Conservation (phyloP, 2,113 vertebrate species). For the Sitta europaea region DNA sequence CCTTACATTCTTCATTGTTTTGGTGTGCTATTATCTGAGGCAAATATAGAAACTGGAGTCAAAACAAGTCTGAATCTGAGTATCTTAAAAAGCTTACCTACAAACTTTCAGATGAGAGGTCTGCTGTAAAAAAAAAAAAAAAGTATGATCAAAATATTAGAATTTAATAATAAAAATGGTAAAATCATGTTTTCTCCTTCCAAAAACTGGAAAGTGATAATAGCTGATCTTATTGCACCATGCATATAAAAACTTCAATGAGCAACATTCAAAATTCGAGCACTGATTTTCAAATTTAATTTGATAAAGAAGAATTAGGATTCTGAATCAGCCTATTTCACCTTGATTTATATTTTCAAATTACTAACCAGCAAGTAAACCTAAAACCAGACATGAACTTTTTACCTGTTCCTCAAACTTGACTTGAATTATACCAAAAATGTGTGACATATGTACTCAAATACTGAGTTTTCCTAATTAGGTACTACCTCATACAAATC, state of each 20-base stretch:
- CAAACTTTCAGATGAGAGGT: constrained; percentile 70
- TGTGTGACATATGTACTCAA: neutral
- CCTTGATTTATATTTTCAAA: neutral
- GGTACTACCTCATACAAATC: neutral
- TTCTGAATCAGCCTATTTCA: neutral
- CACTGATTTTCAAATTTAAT: neutral
- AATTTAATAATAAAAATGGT: neutral
- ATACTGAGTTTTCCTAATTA: neutral
- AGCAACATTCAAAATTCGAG: neutral
- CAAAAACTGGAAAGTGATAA: neutral
- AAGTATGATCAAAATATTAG: neutral
- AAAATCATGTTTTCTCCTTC: neutral
- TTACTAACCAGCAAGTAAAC: neutral
- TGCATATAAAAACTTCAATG: neutral
- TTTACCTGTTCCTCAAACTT: neutral
- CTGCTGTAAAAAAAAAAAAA: constrained; percentile 69
- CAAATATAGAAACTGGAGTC: neutral
- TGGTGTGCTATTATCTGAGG: neutral
- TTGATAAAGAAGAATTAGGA: neutral
- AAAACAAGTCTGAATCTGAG: constrained; percentile 11
- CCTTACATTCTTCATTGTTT: constrained; percentile 8
- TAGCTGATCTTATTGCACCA: neutral
- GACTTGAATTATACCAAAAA: neutral
- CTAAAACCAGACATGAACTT: neutral
- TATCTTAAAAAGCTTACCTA: constrained; percentile 63